phyloP scores from a whole-genome alignment of 2,888 invertebrate genomes.

The Drosophila nr. perissopoda region DNA sequence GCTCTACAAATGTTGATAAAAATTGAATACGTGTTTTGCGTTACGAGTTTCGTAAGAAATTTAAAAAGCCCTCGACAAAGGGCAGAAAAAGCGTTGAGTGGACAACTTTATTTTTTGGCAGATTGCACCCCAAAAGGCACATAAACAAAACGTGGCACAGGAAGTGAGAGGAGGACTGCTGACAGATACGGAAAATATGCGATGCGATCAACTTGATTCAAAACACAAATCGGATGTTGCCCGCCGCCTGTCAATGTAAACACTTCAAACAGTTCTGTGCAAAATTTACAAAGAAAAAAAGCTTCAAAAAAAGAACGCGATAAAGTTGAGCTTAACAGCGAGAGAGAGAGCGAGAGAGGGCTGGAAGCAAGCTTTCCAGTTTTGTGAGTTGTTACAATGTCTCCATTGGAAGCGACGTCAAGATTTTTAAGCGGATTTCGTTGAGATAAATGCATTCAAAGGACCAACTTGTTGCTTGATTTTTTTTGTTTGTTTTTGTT shows the following conservation, averaged over 20 bases:
- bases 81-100: constrained; percentile 49
- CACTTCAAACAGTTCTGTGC: constrained; percentile 12
- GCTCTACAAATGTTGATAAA: too few relatives aligned
- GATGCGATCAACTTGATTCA: constrained; percentile 15
- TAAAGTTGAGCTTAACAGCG: constrained; percentile 11
- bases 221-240: constrained; percentile 14
- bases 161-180: constrained; percentile 31
- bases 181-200: constrained; percentile 10
- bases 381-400: neutral
- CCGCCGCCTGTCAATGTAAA: constrained; percentile 19
- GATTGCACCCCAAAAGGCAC: constrained; percentile 31
- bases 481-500: neutral
- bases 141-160: constrained; percentile 53
- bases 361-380: constrained; percentile 23
- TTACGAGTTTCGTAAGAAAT: neutral
- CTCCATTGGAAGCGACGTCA: constrained; percentile 7
- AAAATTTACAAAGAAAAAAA: constrained; percentile 7
- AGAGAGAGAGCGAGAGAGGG: neutral
- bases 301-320: neutral
- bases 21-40: too few relatives aligned
- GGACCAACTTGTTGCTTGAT: constrained; percentile 57
- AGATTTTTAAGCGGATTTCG: constrained; percentile 25
- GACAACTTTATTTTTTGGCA: constrained; percentile 38
- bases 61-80: neutral
- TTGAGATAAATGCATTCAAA: constrained; percentile 24